Evolutionary conservation across 2,888 invertebrate genomes (phyloP), one percentile per base, ranked within the genome.

Genomic region (Drosophila buzzatii): DNA sequence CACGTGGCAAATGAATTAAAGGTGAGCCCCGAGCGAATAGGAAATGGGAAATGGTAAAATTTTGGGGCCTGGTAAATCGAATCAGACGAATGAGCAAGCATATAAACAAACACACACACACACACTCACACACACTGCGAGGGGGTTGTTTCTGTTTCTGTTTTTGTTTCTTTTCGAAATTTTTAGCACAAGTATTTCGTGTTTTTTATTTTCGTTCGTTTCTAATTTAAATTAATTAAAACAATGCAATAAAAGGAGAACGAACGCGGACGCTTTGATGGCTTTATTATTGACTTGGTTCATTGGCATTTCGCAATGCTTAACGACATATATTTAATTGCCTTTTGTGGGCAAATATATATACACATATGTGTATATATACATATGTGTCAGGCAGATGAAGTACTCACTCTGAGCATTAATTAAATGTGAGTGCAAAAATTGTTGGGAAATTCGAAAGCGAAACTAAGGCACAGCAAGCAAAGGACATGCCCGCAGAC

Each of bases 151-250:
- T 64, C 56, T n/a, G n/a, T 37, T 39, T 23, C 3, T 23, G 42
- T 61, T 53, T 27, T 27, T 27, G 45, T 61, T 53, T 20, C 31
- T 16, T 49, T 20, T 37, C 9, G 14, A 55, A 41, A 20, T 39
- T 45, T 61, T 56, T 57, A 42, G 55, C 72, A 73, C 51, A 70
- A 69, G 57, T 67, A 65, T 82, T 71, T 58, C 18, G 57, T 23
- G 10, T 49, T 42, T 44, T 16, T 57, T 59, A 37, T 8, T 27
- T 49, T 10, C 31, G 27, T 49, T 42, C 47, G 64, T 37, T 68
- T 77, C 68, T 72, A 85, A 87, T 85, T 85, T 89, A 89, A 89
- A 85, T 88, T 82, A 85, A 85, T 85, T 85, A 87, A 89, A 80
- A 89, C 73, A 77, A 70, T 75, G 85, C 79, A 79, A 82, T 86